phyloP scores from a whole-genome alignment of 1,140 invertebrate species.

The Gryon sp. region DNA sequence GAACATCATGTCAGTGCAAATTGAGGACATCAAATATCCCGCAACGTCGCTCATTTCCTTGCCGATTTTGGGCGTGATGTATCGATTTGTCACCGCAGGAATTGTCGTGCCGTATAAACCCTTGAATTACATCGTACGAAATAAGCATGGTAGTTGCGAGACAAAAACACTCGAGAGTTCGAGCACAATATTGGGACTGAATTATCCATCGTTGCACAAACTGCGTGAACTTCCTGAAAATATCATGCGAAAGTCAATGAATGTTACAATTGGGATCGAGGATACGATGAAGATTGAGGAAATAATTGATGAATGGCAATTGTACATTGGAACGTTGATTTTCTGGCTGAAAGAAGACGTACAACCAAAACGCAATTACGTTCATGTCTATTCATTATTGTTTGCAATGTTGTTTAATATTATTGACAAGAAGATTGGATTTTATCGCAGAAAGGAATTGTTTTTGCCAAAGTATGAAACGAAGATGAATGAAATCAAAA shows the following conservation, averaged over 20 bases:
- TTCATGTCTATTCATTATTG: constrained; percentile 82
- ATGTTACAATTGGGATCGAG: constrained; percentile 74
- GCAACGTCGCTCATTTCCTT: constrained; percentile 83
- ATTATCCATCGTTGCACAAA: constrained; percentile 26
- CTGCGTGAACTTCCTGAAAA: constrained; percentile 24
- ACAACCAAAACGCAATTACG: constrained; percentile 72
- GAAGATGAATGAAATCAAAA: constrained; percentile 10
- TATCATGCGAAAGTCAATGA: constrained; percentile 76
- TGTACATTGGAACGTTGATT: constrained; percentile 82
- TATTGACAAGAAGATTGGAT: constrained; percentile 81
- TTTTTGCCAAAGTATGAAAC: constrained; percentile 65
- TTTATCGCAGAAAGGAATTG: constrained; percentile 43
- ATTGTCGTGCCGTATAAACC: constrained; percentile 70
- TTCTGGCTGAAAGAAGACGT: constrained; percentile 84
- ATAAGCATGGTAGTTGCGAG: constrained; percentile 69
- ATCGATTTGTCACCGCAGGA: constrained; percentile 82
- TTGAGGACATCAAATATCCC: constrained; percentile 83
- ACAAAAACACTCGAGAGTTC: constrained; percentile 63
- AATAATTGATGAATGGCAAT: constrained; percentile 82
- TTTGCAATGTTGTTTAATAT: constrained; percentile 82
- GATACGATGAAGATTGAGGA: constrained; percentile 67
- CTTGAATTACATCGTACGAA: constrained; percentile 72
- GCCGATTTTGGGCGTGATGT: constrained; percentile 84
- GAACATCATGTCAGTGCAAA: constrained; percentile 85
- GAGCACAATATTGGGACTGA: constrained; percentile 59